Evolutionary conservation across 2,113 vertebrate species (phyloP).

Genomic region (Turdus rufiventris): DNA sequence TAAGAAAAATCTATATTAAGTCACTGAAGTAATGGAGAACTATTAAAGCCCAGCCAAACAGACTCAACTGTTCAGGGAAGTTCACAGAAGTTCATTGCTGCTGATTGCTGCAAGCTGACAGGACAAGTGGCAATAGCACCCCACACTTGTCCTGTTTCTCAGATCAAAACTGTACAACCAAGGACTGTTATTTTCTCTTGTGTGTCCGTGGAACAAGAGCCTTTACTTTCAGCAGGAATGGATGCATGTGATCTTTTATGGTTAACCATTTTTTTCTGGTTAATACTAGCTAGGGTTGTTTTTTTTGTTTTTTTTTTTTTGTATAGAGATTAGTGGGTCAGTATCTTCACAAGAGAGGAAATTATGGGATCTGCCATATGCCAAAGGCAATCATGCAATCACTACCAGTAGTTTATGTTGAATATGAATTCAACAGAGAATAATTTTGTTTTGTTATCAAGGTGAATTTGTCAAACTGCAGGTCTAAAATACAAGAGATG

Average conservation of each 20-base stretch:
- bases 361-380: not conserved
- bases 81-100: not conserved
- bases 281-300: rapidly evolving
- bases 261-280: not conserved
- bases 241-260: not conserved
- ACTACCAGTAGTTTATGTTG: not conserved
- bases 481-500: not conserved
- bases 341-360: not conserved
- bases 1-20: not conserved
- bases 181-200: not conserved
- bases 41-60: not conserved
- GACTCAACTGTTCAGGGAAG: not conserved
- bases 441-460: not conserved
- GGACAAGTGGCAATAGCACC: not conserved
- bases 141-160: not conserved
- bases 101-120: not conserved
- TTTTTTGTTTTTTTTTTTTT: not conserved
- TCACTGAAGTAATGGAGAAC: not conserved
- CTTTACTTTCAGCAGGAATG: not conserved
- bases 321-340: not conserved
- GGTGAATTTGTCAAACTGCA: not conserved
- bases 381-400: not conserved
- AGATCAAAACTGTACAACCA: not conserved
- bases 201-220: not conserved
- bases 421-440: not conserved